Percentiles rank a stretch among this genome's conserved stretches.
Conservation (phyloP, 1,140 invertebrate genomes). For the Diorhabda sublineata region DNA sequence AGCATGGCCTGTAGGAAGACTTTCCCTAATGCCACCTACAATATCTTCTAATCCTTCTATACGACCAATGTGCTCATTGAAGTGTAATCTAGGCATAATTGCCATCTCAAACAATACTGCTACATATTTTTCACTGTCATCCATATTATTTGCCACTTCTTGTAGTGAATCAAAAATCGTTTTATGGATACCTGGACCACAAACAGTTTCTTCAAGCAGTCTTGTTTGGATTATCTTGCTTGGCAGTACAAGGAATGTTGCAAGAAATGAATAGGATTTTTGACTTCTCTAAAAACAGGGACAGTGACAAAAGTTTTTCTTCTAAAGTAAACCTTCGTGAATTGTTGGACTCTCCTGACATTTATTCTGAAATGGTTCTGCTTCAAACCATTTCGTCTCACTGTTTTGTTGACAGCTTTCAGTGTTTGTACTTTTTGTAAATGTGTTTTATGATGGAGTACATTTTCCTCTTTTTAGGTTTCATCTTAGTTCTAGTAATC, state of each 20-base stretch:
- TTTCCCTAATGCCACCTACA: slow-evolving; percentile 1
- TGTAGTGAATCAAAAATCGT: slow-evolving; percentile 6
- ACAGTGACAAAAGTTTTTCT: too few relatives aligned
- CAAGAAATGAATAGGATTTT: too few relatives aligned
- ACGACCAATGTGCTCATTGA: slow-evolving; percentile 9
- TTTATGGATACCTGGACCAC: slow-evolving; percentile 7
- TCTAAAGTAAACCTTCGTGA: too few relatives aligned
- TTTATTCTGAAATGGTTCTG: too few relatives aligned
- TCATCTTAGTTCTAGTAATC: too few relatives aligned
- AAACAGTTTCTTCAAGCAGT: slow-evolving; percentile 14
- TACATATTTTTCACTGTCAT: slow-evolving; percentile 15
- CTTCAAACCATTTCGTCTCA: too few relatives aligned
- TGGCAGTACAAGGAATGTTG: background rate
- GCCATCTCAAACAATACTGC: slow-evolving; percentile 14
- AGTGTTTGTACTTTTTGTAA: too few relatives aligned
- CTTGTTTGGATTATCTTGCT: slow-evolving; percentile 8
- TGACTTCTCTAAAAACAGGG: too few relatives aligned
- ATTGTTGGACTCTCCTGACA: too few relatives aligned
- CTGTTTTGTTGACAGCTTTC: too few relatives aligned
- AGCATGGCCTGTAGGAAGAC: slow-evolving; percentile 1
- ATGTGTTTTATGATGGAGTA: too few relatives aligned
- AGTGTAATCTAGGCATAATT: slow-evolving; percentile 17
- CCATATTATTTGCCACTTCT: slow-evolving; percentile 3
- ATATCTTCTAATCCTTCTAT: slow-evolving; percentile 18
- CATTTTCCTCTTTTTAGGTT: too few relatives aligned